Evolutionary conservation across 1,140 invertebrate genomes (phyloP).

Genomic region (Eurosta solidaginis): DNA sequence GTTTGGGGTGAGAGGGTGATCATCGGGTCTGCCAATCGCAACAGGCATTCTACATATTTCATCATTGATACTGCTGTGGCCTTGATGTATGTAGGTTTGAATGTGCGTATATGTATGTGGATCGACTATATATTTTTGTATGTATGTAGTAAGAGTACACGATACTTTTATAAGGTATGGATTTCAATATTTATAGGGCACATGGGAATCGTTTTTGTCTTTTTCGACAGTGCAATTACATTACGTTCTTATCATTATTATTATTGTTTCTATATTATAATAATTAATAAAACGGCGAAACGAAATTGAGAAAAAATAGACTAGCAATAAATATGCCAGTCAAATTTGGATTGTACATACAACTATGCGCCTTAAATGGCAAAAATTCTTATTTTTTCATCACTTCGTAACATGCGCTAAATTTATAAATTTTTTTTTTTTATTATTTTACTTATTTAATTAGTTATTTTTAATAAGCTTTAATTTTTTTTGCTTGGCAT

Average conservation of each 20-base stretch:
- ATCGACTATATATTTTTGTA: background rate
- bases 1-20: constrained; percentile 11
- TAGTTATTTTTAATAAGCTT: too few relatives aligned
- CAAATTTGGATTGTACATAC: constrained; percentile 10
- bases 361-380: constrained; percentile 23
- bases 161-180: background rate
- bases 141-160: constrained; percentile 11
- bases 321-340: constrained; percentile 22
- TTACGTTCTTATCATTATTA: too few relatives aligned
- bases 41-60: background rate
- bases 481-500: constrained; percentile 6
- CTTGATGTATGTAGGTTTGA: background rate
- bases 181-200: constrained; percentile 3
- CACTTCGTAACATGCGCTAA: background rate
- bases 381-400: constrained; percentile 27
- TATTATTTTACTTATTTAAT: constrained; percentile 4
- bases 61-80: background rate
- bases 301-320: constrained; percentile 11
- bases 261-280: constrained; percentile 16
- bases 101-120: background rate
- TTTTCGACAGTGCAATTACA: constrained; percentile 16
- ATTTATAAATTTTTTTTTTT: too few relatives aligned
- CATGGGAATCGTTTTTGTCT: constrained; percentile 18
- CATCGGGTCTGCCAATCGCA: constrained; percentile 1
- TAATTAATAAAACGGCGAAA: constrained; percentile 5